phyloP scores from a whole-genome alignment of 2,797 vertebrate genomes.

The Labroides dimidiatus region DNA sequence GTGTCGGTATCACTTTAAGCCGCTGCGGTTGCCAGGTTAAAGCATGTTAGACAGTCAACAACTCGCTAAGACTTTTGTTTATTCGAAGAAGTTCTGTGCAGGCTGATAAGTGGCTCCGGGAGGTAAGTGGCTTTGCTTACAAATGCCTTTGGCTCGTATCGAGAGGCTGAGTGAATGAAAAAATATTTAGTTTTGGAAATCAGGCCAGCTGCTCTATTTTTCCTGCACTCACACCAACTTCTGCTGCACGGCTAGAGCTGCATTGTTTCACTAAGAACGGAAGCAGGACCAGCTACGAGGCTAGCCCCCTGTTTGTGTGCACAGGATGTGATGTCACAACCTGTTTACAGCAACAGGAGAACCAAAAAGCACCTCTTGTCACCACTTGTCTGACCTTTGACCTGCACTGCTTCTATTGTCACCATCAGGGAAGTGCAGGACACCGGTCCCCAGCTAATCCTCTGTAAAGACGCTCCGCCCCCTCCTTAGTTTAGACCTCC shows the following conservation, averaged over 20 bases:
- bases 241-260: constrained; percentile 14
- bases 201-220: constrained; percentile 23
- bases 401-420: constrained; percentile 37
- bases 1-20: constrained; percentile 57
- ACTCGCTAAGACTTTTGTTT: constrained; percentile 50
- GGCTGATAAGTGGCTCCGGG: constrained; percentile 55
- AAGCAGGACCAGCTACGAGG: constrained; percentile 32
- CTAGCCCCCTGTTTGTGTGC: constrained; percentile 26
- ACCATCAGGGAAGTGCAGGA: constrained; percentile 34
- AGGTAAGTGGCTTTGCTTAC: constrained; percentile 54
- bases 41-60: constrained; percentile 48
- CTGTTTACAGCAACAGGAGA: constrained; percentile 79
- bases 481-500: neutral
- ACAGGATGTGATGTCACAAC: constrained; percentile 82
- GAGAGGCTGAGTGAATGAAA: constrained; percentile 6
- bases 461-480: constrained; percentile 30
- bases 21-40: constrained; percentile 27
- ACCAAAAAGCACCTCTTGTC: constrained; percentile 15
- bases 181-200: constrained; percentile 50
- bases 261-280: constrained; percentile 72
- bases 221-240: constrained; percentile 24
- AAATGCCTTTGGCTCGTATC: constrained; percentile 28
- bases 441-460: constrained; percentile 55
- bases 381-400: constrained; percentile 52
- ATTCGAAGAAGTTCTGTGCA: constrained; percentile 48